Conservation (phyloP, 2,113 vertebrate genomes). For the Zosterops pallidus region DNA sequence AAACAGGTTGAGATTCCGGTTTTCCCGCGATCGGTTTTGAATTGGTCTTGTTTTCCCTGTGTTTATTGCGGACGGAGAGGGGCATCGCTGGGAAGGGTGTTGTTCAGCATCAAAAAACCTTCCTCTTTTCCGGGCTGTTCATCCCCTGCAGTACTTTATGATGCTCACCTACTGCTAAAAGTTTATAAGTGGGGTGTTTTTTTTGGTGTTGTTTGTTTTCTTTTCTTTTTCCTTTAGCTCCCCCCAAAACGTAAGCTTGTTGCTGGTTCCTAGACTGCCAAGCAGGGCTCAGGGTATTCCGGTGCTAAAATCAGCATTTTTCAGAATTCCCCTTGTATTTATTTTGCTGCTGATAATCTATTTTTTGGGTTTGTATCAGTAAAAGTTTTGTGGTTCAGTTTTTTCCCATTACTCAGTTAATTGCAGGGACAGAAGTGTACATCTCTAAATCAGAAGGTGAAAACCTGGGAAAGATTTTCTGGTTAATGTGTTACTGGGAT, state of each 20-base stretch:
- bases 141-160: background rate
- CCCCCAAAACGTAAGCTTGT: background rate
- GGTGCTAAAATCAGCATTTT: background rate
- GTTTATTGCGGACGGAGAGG: fast-evolving
- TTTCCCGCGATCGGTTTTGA: background rate
- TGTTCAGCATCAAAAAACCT: background rate
- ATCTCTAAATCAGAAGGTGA: background rate
- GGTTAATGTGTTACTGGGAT: fast-evolving
- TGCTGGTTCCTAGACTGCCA: background rate
- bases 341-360: background rate
- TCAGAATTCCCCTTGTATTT: background rate
- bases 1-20: background rate
- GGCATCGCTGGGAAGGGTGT: fast-evolving
- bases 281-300: background rate
- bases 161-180: background rate
- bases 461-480: background rate
- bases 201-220: too few species aligned
- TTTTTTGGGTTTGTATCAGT: background rate
- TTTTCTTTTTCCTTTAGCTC: background rate
- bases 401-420: background rate
- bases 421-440: background rate
- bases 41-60: background rate
- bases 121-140: background rate
- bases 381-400: background rate
- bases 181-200: background rate